Evolutionary conservation across 2,113 vertebrate species (phyloP).

Genomic region (Daboia siamensis): DNA sequence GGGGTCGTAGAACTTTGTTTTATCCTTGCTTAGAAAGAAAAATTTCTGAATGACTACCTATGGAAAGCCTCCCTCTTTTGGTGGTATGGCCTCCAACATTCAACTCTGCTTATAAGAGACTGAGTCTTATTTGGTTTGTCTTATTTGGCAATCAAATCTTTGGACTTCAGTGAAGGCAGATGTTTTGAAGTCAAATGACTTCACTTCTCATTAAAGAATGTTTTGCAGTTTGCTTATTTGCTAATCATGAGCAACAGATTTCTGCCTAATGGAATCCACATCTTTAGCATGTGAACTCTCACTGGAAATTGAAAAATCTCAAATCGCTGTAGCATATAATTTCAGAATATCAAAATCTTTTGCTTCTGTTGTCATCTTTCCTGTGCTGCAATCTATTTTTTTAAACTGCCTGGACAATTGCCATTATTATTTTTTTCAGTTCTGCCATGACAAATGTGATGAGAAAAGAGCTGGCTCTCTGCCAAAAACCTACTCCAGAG

Average conservation of each 20-base stretch:
- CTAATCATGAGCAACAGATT: constrained; percentile 72
- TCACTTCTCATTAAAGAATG: constrained; percentile 72
- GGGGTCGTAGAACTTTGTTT: not conserved
- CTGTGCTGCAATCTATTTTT: constrained; percentile 25
- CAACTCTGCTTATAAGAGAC: constrained; percentile 47
- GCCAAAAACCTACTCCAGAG: constrained; percentile 59
- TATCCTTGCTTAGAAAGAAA: constrained; percentile 5
- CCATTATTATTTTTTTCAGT: constrained; percentile 54
- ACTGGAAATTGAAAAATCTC: constrained; percentile 53
- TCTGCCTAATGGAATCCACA: constrained; percentile 62
- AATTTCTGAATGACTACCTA: constrained; percentile 38
- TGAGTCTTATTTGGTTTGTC: constrained; percentile 57
- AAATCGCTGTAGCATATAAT: constrained; percentile 58
- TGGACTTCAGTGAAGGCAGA: constrained; percentile 67
- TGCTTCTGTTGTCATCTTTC: constrained; percentile 44
- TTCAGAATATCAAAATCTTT: constrained; percentile 45
- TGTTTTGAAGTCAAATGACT: constrained; percentile 75
- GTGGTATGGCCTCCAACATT: constrained; percentile 32
- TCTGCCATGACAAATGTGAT: constrained; percentile 58
- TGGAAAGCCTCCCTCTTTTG: constrained; percentile 15
- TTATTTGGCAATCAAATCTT: constrained; percentile 62
- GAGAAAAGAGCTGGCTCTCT: constrained; percentile 60
- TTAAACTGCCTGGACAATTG: constrained; percentile 38
- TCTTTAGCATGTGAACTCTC: constrained; percentile 61
- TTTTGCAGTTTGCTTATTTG: constrained; percentile 72